Percentiles rank a stretch among this genome's conserved stretches.
Conservation (phyloP, 64 coral and sea anemone species). For the Dendrophyllia cribrosa region DNA sequence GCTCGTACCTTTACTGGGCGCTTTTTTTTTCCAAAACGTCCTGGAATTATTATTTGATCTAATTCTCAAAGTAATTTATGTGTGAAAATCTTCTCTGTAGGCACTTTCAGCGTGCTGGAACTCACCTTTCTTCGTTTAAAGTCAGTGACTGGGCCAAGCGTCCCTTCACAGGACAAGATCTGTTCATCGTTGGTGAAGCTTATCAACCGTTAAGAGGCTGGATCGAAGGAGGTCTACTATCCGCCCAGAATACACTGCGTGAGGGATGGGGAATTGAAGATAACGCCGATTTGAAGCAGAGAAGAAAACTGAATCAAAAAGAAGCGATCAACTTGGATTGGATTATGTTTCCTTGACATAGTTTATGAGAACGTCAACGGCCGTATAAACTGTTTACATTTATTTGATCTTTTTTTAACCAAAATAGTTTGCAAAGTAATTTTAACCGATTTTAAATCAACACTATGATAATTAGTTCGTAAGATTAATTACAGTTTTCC, state of each 20-base stretch:
- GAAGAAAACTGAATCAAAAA: neutral
- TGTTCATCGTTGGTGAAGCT: constrained; percentile 79
- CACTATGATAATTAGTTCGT: too few species aligned
- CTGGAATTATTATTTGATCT: too few species aligned
- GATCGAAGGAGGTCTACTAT: constrained; percentile 67
- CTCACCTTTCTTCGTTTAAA: constrained; percentile 55
- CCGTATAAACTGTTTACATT: too few species aligned
- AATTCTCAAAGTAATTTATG: neutral
- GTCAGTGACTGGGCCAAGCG: constrained; percentile 83
- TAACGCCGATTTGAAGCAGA: neutral
- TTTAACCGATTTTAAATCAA: too few species aligned
- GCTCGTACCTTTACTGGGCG: too few species aligned
- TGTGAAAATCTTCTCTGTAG: neutral
- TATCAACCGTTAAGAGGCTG: constrained; percentile 71
- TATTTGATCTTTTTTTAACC: too few species aligned
- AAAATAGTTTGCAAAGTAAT: too few species aligned
- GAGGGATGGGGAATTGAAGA: constrained; percentile 65
- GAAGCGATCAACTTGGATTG: neutral
- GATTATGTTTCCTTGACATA: neutral
- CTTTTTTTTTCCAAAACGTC: too few species aligned
- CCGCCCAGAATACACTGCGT: constrained; percentile 57
- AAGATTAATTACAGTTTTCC: too few species aligned
- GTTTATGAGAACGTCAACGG: too few species aligned
- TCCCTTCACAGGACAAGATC: constrained; percentile 69
- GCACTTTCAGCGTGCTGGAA: constrained; percentile 73